Percentiles rank a stretch among this genome's conserved stretches.
Evolutionary conservation across 2,888 invertebrate species (phyloP).

Genomic region (Dusona sp.): DNA sequence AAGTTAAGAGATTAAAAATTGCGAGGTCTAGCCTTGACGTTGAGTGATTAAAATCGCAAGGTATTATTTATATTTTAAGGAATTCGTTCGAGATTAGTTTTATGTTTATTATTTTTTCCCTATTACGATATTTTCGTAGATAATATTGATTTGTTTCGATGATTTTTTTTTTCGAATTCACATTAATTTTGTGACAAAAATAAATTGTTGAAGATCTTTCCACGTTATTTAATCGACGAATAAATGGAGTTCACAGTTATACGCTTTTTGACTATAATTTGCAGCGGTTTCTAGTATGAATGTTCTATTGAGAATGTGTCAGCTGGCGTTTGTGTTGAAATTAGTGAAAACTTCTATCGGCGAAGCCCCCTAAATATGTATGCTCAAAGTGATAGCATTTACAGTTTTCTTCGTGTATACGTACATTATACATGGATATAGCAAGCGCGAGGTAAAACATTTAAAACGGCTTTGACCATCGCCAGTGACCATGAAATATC

Average conservation of each 20-base stretch:
- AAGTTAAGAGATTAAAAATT: neutral
- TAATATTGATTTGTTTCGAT: neutral
- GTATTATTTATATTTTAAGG: neutral
- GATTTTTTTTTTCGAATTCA: neutral
- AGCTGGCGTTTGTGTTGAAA: neutral
- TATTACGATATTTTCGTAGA: neutral
- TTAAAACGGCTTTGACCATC: conserved; percentile 57
- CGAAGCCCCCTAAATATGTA: neutral
- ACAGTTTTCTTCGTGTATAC: conserved; percentile 36
- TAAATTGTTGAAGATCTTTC: neutral
- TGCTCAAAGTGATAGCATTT: conserved; percentile 7
- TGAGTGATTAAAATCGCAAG: neutral
- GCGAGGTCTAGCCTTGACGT: neutral
- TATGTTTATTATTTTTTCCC: neutral
- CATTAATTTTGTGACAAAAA: neutral
- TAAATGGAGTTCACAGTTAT: neutral
- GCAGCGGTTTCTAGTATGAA: neutral
- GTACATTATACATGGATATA: neutral
- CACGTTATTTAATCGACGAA: neutral
- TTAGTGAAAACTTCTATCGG: neutral
- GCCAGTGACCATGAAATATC: conserved; percentile 59
- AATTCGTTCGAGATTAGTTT: neutral
- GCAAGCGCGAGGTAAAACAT: conserved; percentile 47
- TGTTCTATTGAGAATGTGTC: neutral
- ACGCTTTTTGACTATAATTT: neutral